A percentile compares a stretch with the other conserved stretches of the same genome.
Evolutionary conservation across 2,888 invertebrate genomes (phyloP).

Genomic region (Agrochola lota): DNA sequence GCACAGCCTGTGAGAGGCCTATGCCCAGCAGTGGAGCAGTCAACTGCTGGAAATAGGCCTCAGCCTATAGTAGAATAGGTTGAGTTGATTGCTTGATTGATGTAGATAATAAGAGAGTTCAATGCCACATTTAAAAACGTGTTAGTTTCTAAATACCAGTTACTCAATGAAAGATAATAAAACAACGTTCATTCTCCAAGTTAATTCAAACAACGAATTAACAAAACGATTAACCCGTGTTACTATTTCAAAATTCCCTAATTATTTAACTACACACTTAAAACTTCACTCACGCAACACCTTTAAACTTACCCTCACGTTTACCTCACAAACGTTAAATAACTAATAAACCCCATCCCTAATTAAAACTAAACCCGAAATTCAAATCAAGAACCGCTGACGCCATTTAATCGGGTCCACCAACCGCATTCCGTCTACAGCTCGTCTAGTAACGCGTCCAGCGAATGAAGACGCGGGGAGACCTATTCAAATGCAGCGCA

Average conservation of each 20-base stretch:
- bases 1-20: too few species aligned
- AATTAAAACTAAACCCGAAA: slow-evolving; percentile 75
- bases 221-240: slow-evolving; percentile 20
- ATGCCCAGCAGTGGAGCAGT: too few species aligned
- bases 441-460: slow-evolving; percentile 86
- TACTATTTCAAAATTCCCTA: slow-evolving; percentile 16
- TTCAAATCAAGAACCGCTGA: slow-evolving; percentile 63
- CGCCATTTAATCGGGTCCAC: slow-evolving; percentile 64
- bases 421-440: slow-evolving; percentile 82
- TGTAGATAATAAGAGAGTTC: too few species aligned
- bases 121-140: too few species aligned
- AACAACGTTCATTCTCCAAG: too few species aligned
- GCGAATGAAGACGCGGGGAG: slow-evolving; percentile 69
- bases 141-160: too few species aligned
- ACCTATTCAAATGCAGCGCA: slow-evolving; percentile 74
- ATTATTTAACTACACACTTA: slow-evolving; percentile 39
- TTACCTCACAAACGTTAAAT: slow-evolving; percentile 60
- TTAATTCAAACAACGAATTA: slow-evolving; percentile 9
- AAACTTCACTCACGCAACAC: slow-evolving; percentile 29
- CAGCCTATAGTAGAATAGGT: too few species aligned
- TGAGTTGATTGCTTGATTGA: too few species aligned
- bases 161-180: too few species aligned
- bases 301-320: slow-evolving; percentile 40
- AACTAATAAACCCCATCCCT: slow-evolving; percentile 69
- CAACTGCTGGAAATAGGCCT: too few species aligned